Conservation (phyloP, 2,113 vertebrate species). For the Acrocephalus arundinaceus region DNA sequence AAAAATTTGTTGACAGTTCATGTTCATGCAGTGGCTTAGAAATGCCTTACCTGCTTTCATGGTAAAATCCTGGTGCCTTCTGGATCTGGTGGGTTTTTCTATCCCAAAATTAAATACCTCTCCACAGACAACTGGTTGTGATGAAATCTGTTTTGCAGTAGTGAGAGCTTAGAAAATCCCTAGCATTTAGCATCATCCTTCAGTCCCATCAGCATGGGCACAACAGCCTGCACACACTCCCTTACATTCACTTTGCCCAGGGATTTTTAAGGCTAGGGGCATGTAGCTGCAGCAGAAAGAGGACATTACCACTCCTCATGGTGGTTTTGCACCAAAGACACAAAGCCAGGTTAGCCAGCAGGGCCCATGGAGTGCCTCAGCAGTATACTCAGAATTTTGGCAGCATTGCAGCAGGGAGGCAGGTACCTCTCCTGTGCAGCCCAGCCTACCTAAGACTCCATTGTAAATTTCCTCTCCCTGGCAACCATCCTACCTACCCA, state of each 20-base stretch:
- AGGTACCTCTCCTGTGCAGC: neutral
- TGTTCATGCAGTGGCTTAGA: neutral
- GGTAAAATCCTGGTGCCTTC: neutral
- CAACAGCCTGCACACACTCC: rapidly evolving
- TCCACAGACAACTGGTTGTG: neutral
- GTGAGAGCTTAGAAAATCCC: neutral
- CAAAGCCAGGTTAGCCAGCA: neutral
- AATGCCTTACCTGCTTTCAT: neutral
- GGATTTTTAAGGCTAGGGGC: neutral
- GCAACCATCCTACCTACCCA: neutral
- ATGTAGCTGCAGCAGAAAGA: neutral
- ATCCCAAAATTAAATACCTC: neutral
- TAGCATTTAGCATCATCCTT: rapidly evolving
- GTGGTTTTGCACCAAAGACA: neutral
- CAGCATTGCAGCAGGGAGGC: neutral
- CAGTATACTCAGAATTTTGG: neutral
- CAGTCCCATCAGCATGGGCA: rapidly evolving
- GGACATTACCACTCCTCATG: neutral
- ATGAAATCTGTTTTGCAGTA: neutral
- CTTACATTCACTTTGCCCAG: neutral
- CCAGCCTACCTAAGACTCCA: neutral
- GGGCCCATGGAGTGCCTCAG: neutral
- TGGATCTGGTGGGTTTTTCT: neutral
- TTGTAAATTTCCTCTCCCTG: neutral
- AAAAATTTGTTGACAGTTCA: neutral